These are phyloP conservation scores for Linyphia triangularis DNA, from an alignment of 2,888 invertebrate genomes.

Conservation along the genomic window DNA sequence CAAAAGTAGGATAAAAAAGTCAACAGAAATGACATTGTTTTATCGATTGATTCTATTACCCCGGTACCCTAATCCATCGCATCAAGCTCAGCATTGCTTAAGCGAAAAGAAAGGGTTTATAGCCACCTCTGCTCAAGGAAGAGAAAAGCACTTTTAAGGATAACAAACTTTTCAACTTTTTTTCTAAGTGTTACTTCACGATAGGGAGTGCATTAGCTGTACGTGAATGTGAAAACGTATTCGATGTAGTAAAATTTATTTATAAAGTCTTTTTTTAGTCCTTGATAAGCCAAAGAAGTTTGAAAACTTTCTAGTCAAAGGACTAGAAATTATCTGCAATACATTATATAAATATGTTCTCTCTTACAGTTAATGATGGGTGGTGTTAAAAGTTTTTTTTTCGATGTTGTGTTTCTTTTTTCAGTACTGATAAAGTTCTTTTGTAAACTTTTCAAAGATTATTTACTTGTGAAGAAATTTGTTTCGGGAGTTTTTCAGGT, in stretches of 20 bases:
- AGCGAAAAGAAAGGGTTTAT: slow-evolving; percentile 24
- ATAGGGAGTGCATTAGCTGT: neutral
- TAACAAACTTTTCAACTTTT: neutral
- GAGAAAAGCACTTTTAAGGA: slow-evolving; percentile 19
- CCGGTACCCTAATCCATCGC: slow-evolving; percentile 26
- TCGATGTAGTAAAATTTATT: neutral
- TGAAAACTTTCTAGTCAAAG: neutral
- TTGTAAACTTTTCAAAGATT: no score
- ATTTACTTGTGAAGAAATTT: no score
- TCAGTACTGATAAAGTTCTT: no score
- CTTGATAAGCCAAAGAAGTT: no score
- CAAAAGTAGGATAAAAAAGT: slow-evolving; percentile 50
- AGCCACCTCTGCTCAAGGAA: neutral
- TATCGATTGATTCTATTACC: slow-evolving; percentile 53
- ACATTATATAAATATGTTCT: neutral
- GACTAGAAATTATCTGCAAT: neutral
- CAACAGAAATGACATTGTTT: slow-evolving; percentile 44
- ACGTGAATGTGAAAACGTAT: neutral
- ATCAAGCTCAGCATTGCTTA: neutral
- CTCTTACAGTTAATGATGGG: neutral
- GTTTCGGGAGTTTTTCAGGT: no score
- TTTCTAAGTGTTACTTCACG: neutral
- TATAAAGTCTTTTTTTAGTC: neutral
- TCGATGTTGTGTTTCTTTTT: neutral
- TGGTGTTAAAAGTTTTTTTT: neutral